phyloP scores from a whole-genome alignment of 2,888 invertebrate genomes.

The Melanophora roralis region DNA sequence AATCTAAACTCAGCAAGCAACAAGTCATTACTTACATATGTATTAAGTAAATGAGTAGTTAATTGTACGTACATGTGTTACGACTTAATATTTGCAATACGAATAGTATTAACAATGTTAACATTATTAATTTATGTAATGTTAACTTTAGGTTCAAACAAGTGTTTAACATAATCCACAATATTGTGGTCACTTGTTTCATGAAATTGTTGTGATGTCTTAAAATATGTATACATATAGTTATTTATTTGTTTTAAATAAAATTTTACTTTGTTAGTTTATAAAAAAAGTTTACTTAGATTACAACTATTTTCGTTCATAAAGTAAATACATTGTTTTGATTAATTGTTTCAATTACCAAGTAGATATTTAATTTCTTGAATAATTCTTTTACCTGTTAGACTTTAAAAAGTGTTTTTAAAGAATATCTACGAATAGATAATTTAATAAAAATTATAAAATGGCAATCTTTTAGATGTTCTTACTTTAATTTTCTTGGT shows the following conservation, averaged over 20 bases:
- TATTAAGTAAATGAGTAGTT: too few relatives aligned
- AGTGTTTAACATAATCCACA: slow-evolving; percentile 57
- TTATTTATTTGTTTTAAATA: slow-evolving; percentile 40
- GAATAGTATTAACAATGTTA: slow-evolving; percentile 1
- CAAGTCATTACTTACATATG: too few relatives aligned
- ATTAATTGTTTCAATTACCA: slow-evolving; percentile 31
- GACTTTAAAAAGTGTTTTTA: too few relatives aligned
- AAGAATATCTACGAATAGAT: too few relatives aligned
- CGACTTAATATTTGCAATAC: too few relatives aligned
- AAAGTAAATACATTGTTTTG: slow-evolving; percentile 34
- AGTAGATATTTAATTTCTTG: not conserved
- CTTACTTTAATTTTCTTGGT: too few relatives aligned
- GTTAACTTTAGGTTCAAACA: slow-evolving; percentile 52
- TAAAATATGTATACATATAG: not conserved
- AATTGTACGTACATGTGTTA: too few relatives aligned
- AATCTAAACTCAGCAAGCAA: not conserved
- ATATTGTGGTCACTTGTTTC: slow-evolving; percentile 49
- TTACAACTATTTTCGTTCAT: slow-evolving; percentile 43
- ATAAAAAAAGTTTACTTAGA: slow-evolving; percentile 10
- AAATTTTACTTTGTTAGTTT: slow-evolving; percentile 47
- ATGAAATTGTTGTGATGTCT: slow-evolving; percentile 6
- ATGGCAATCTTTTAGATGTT: too few relatives aligned
- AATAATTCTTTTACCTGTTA: not conserved
- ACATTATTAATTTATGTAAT: slow-evolving; percentile 55
- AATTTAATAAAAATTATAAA: too few relatives aligned